These are phyloP conservation scores for Netelia inedita DNA, from an alignment of 2,888 invertebrate species.

Conservation along the genomic window DNA sequence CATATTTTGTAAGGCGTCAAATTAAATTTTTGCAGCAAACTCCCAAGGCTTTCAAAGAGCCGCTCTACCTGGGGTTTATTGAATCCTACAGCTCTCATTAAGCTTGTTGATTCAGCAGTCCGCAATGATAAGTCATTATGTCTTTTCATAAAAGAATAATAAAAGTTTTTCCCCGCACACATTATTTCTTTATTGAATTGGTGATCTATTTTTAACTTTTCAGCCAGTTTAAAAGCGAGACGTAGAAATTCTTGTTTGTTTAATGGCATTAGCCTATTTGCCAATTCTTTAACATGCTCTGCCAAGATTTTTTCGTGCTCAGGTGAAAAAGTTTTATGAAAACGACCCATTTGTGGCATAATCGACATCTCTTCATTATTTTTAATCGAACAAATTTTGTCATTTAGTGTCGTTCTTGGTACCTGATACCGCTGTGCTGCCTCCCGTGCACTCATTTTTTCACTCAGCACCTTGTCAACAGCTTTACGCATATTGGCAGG, in stretches of 20 bases:
- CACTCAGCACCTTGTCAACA: constrained; percentile 66
- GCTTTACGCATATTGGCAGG: constrained; percentile 64
- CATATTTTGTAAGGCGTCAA: not conserved
- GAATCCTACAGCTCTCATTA: constrained; percentile 35
- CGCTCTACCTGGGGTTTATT: not conserved
- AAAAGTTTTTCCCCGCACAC: constrained; percentile 40
- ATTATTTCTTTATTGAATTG: constrained; percentile 46
- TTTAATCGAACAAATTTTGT: not conserved
- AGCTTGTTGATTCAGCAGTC: constrained; percentile 42
- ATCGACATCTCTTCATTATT: not conserved
- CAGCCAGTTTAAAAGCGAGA: constrained; percentile 40
- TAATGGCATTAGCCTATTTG: constrained; percentile 48
- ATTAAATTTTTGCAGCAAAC: not conserved
- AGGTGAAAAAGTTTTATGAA: not conserved
- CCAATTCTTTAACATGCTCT: constrained; percentile 46
- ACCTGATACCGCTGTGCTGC: constrained; percentile 35
- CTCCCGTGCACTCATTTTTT: constrained; percentile 66
- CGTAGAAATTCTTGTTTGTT: constrained; percentile 50
- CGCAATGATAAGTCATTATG: constrained; percentile 31
- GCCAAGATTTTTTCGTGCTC: constrained; percentile 33
- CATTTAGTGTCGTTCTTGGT: not conserved
- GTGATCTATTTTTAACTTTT: constrained; percentile 43
- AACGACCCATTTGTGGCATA: not conserved
- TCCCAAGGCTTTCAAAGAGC: not conserved
- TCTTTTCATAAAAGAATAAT: constrained; percentile 40